Evolutionary conservation across 2,888 invertebrate genomes (phyloP), one percentile per base, ranked within the genome.

Genomic region (Rhagophthalmus giganteus): DNA sequence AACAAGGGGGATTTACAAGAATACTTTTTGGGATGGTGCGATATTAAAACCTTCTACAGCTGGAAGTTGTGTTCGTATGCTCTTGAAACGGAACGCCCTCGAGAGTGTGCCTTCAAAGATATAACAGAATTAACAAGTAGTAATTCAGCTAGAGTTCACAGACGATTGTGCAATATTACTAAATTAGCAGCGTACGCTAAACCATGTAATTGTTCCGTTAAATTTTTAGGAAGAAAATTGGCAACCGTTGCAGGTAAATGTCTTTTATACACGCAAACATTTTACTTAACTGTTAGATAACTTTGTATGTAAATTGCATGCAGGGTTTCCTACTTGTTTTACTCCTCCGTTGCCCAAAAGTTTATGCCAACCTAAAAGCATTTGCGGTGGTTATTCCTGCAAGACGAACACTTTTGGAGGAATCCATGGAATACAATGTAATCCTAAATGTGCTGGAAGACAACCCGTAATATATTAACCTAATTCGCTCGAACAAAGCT

Each of bases 321-420:
- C 27, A 76, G 77, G 76, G 38, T 76, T 77, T 57, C 75, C 76
- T 2, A 76, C 75, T 6, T 77, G 76, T 58, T 75, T 74, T 55
- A 61, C 71, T 15, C 61, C 71, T 7, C 74, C 74, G 6, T 54
- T 76, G 34, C 73, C 74, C 2, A 59, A 68, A 9, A 71, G 70
- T 14, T 48, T 77, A 11, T 76, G 76, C 53, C 66, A 65, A 24
- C 66, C 69, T 30, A 69, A 74, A 54, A 76, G 73, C 42, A 70
- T 73, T 20, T 76, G 76, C 44, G 76, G 76, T 1, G 51, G 74
- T 27, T 61, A 61, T 6, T 55, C 55, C 28, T 77, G 76, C 56
- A 59, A 55, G 20, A 59, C 72, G 9, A 53, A 55, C 6, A 71
- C 67, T 2, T 62, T 72, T 20, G 64, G 65, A 35, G 64, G 63